phyloP scores from a whole-genome alignment of 2,113 vertebrate genomes.

The Orycteropus afer region DNA sequence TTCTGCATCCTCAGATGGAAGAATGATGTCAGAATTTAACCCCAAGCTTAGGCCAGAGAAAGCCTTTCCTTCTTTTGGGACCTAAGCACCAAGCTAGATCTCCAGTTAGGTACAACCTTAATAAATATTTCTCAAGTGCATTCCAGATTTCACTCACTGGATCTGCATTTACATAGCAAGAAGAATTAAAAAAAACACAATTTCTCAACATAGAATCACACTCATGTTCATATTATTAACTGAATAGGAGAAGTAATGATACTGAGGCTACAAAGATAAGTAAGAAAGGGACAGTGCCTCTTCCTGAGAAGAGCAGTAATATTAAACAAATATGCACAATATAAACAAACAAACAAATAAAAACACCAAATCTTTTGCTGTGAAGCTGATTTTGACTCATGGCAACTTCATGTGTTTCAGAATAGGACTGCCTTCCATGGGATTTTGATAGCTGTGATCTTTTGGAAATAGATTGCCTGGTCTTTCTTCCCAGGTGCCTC shows the following conservation, averaged over 20 bases:
- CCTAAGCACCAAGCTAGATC: neutral
- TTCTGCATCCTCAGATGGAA: slow-evolving; percentile 50
- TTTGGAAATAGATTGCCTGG: neutral
- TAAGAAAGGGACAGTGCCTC: neutral
- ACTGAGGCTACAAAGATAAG: neutral
- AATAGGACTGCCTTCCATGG: neutral
- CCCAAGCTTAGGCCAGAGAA: slow-evolving; percentile 5
- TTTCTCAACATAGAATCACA: neutral
- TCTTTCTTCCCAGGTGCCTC: neutral
- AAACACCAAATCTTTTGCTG: neutral
- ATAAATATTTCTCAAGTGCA: slow-evolving; percentile 5
- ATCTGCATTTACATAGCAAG: neutral
- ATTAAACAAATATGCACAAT: neutral
- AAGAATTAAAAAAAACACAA: neutral
- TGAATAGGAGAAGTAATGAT: neutral
- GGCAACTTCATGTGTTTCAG: neutral
- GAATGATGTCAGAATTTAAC: slow-evolving; percentile 48
- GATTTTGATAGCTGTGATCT: neutral
- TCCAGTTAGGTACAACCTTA: neutral
- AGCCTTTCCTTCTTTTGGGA: slow-evolving; percentile 10
- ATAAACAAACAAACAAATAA: neutral
- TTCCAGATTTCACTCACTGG: neutral
- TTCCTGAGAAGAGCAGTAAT: neutral
- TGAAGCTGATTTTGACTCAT: neutral
- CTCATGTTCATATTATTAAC: neutral